Evolutionary conservation across 2,888 invertebrate species (phyloP).

Genomic region (Aphodius granarius): DNA sequence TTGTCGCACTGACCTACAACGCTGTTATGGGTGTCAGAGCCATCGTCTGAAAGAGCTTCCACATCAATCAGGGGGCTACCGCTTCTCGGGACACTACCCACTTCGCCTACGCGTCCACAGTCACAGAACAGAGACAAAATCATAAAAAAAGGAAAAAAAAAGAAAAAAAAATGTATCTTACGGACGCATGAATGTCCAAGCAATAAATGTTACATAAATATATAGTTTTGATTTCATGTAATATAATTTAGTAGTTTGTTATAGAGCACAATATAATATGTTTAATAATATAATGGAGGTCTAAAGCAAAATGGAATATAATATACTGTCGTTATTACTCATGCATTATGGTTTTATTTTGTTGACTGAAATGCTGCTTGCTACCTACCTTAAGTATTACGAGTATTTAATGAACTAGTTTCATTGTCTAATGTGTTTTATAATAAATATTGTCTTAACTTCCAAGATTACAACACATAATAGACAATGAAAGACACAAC

Average conservation of each 20-base stretch:
- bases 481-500: too few species aligned
- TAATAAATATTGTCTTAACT: too few species aligned
- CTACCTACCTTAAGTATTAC: neutral
- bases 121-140: slow-evolving; percentile 31
- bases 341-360: neutral
- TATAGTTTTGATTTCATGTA: neutral
- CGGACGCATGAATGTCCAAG: neutral
- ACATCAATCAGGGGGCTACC: slow-evolving; percentile 69
- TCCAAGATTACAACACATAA: too few species aligned
- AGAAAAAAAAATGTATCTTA: slow-evolving; percentile 10
- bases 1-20: slow-evolving; percentile 63
- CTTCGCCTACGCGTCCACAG: slow-evolving; percentile 59
- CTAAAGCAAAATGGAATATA: neutral
- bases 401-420: neutral
- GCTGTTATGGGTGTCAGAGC: slow-evolving; percentile 54
- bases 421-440: neutral
- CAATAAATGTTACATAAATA: neutral
- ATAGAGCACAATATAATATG: neutral
- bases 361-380: neutral
- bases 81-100: slow-evolving; percentile 61
- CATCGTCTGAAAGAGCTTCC: slow-evolving; percentile 65
- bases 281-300: neutral
- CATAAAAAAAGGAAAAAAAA: slow-evolving; percentile 28
- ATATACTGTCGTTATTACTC: neutral
- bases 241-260: neutral